These are phyloP conservation scores for Xerus rutilus DNA, from an alignment of 2,797 vertebrate species.

Conservation along the genomic window DNA sequence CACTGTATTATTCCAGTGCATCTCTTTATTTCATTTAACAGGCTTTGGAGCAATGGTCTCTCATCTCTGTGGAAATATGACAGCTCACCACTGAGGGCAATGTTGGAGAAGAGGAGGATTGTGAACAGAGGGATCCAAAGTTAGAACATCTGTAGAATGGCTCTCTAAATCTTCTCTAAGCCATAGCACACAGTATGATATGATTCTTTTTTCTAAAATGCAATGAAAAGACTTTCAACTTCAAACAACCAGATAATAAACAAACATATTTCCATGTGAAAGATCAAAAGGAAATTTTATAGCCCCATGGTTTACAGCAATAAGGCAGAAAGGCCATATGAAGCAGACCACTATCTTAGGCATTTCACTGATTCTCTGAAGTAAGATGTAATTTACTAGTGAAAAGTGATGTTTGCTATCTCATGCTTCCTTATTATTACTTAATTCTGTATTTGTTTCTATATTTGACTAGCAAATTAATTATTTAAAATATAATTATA, in stretches of 20 bases:
- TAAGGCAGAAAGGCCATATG: neutral
- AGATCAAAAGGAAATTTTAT: constrained; percentile 69
- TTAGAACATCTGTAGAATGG: constrained; percentile 75
- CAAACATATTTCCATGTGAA: constrained; percentile 51
- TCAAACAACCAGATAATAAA: constrained; percentile 73
- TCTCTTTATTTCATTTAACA: constrained; percentile 83
- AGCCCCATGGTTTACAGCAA: constrained; percentile 43
- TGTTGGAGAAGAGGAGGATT: constrained; percentile 57
- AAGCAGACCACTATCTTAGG: neutral
- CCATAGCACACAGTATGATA: neutral
- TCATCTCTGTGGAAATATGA: constrained; percentile 79
- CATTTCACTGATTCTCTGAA: constrained; percentile 64
- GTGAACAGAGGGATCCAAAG: constrained; percentile 71
- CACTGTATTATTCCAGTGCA: constrained; percentile 76
- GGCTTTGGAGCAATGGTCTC: constrained; percentile 75
- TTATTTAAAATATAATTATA: constrained; percentile 45
- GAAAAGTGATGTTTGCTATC: neutral
- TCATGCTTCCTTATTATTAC: constrained; percentile 6
- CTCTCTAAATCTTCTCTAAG: constrained; percentile 73
- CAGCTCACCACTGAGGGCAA: constrained; percentile 61
- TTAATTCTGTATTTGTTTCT: neutral
- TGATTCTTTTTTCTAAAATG: constrained; percentile 68
- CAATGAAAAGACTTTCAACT: constrained; percentile 59
- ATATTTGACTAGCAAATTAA: constrained; percentile 34
- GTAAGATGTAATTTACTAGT: constrained; percentile 64